Percentiles rank a stretch among this genome's conserved stretches.
Conservation (phyloP, 2,888 invertebrate genomes). For the Petrophora chlorosata region DNA sequence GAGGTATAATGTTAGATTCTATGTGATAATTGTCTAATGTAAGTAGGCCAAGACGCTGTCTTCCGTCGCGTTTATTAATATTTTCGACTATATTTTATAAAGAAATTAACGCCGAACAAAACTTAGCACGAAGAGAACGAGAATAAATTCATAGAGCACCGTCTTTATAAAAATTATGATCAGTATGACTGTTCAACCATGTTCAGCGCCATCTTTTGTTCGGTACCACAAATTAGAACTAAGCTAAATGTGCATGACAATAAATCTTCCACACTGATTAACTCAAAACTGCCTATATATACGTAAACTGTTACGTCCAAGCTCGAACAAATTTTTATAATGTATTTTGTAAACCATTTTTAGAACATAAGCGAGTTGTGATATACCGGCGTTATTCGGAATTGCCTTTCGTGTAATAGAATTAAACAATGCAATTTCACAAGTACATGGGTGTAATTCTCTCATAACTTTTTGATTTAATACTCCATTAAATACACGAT, state of each 20-base stretch:
- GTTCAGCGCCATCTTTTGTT: conserved; percentile 4
- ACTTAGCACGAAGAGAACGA: neutral
- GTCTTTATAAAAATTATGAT: neutral
- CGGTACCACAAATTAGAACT: conserved; percentile 9
- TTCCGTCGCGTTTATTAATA: conserved; percentile 74
- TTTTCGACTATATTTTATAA: neutral
- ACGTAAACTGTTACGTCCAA: conserved; percentile 51
- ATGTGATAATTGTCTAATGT: conserved; percentile 75
- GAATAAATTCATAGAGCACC: neutral
- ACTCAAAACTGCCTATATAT: conserved; percentile 50
- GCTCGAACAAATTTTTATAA: conserved; percentile 61
- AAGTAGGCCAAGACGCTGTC: conserved; percentile 68
- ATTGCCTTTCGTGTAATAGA: conserved; percentile 53
- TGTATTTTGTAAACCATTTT: conserved; percentile 46
- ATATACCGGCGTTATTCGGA: conserved; percentile 56
- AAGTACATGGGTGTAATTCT: conserved; percentile 31
- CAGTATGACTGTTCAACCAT: neutral
- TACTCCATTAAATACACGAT: neutral
- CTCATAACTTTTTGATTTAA: conserved; percentile 22
- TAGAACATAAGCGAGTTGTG: conserved; percentile 63
- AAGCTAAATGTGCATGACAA: conserved; percentile 62
- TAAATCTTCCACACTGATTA: conserved; percentile 51
- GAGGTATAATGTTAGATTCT: conserved; percentile 71
- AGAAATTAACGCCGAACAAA: conserved; percentile 5
- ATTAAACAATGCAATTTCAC: conserved; percentile 55